phyloP scores from a whole-genome alignment of 2,888 invertebrate species.

The Omphaloscelis lunosa region DNA sequence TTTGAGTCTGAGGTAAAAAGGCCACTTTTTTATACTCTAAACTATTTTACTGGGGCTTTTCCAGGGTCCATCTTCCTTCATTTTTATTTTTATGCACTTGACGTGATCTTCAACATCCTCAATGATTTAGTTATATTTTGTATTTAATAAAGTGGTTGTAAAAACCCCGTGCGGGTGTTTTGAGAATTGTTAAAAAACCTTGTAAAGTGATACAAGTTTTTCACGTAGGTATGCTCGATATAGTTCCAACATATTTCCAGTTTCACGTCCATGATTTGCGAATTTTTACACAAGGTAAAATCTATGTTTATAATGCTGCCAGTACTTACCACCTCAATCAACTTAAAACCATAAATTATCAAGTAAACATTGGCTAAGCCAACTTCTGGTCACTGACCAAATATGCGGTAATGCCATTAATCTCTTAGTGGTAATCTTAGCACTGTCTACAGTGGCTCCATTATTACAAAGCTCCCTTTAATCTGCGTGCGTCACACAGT shows the following conservation, averaged over 20 bases:
- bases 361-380: neutral
- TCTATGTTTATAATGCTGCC: neutral
- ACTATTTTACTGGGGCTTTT: neutral
- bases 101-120: neutral
- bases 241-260: neutral
- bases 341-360: neutral
- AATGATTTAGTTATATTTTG: neutral
- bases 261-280: neutral
- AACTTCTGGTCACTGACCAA: neutral
- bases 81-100: neutral
- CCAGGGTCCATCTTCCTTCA: neutral
- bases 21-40: neutral
- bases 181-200: neutral
- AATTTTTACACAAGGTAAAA: neutral
- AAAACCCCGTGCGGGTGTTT: neutral
- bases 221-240: neutral
- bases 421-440: constrained; percentile 37
- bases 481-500: constrained; percentile 65
- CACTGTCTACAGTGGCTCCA: constrained; percentile 35
- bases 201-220: neutral
- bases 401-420: constrained; percentile 32
- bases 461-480: constrained; percentile 60
- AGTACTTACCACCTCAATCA: neutral
- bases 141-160: neutral
- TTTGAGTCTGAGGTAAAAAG: neutral